A percentile compares a stretch with the other conserved stretches of the same genome.
Conservation (phyloP, 2,888 invertebrate genomes). For the Nephrotoma guestfalica region DNA sequence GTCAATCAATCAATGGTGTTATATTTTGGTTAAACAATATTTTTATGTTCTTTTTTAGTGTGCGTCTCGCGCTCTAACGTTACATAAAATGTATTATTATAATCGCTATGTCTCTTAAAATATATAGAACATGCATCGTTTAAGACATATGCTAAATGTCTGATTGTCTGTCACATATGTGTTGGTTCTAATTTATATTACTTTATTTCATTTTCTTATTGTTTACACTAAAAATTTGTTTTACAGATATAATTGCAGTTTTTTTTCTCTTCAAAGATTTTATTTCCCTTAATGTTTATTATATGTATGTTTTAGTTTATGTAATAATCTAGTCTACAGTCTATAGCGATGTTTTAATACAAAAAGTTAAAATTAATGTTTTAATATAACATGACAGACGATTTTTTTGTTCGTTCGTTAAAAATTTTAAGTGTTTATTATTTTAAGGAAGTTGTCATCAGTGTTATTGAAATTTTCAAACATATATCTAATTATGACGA, state of each 20-base stretch:
- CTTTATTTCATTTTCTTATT: neutral
- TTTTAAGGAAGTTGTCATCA: neutral
- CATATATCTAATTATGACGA: neutral
- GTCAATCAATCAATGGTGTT: neutral
- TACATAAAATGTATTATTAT: neutral
- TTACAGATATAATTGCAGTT: neutral
- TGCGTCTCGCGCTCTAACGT: neutral
- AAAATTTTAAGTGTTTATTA: neutral
- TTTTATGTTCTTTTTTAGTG: neutral
- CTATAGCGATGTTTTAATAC: neutral
- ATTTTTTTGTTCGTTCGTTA: neutral
- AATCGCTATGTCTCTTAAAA: neutral
- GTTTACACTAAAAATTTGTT: neutral
- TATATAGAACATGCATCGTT: conserved; percentile 8
- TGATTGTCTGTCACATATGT: conserved; percentile 5
- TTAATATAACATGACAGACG: neutral
- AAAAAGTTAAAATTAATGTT: neutral
- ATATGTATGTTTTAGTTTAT: neutral
- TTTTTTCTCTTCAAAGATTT: neutral
- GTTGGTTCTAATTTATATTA: neutral
- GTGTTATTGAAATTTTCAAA: neutral
- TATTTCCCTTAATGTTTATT: neutral
- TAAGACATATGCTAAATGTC: conserved; percentile 12
- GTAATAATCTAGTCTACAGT: neutral
- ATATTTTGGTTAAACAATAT: neutral